These are phyloP conservation scores for Colletes latitarsis DNA, from an alignment of 1,140 invertebrate species.

Conservation along the genomic window DNA sequence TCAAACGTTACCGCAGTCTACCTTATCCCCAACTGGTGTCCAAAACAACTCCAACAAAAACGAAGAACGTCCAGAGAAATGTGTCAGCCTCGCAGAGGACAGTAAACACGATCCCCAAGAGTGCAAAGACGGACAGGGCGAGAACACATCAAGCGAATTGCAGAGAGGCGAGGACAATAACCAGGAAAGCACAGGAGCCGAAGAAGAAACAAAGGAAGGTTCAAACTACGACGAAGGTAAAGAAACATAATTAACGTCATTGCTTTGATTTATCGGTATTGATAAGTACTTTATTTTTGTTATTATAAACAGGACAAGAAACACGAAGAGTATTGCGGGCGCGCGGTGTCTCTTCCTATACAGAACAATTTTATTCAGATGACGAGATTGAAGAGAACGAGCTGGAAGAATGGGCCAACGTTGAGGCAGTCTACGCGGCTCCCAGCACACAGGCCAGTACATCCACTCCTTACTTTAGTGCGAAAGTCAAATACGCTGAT, in stretches of 20 bases:
- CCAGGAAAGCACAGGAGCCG: not conserved
- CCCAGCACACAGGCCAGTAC: constrained; percentile 61
- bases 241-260: not conserved
- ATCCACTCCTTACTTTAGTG: constrained; percentile 58
- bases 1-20: constrained; percentile 66
- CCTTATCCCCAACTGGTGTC: constrained; percentile 62
- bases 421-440: constrained; percentile 67
- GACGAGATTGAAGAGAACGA: constrained; percentile 72
- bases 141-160: not conserved
- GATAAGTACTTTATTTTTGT: not conserved
- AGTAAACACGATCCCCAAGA: not conserved
- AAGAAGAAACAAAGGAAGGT: constrained; percentile 6
- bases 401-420: constrained; percentile 71
- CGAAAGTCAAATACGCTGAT: constrained; percentile 53
- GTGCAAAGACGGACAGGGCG: not conserved
- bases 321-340: constrained; percentile 72
- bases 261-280: constrained; percentile 7
- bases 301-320: constrained; percentile 53
- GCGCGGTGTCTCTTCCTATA: constrained; percentile 76
- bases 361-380: constrained; percentile 75
- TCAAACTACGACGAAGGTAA: not conserved
- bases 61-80: not conserved
- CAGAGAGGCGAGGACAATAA: not conserved
- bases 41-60: constrained; percentile 14
- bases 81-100: not conserved